Conservation (phyloP, 1,140 invertebrate species). For the Philaenus spumarius region DNA sequence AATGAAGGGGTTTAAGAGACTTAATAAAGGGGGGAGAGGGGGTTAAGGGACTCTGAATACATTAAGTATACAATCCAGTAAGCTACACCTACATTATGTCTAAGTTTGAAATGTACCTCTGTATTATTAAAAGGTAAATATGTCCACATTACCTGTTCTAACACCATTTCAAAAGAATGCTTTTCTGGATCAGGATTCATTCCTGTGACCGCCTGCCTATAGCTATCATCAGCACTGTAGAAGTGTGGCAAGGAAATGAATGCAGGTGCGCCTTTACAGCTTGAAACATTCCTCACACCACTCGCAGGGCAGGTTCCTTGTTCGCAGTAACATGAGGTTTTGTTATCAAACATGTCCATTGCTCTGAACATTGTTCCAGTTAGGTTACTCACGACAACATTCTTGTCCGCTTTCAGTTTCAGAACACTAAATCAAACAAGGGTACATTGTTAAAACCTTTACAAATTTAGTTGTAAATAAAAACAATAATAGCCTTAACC, state of each 20-base stretch:
- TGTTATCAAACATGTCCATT: constrained; percentile 11
- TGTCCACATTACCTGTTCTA: constrained; percentile 59
- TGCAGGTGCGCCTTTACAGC: constrained; percentile 51
- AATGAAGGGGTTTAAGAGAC: no score
- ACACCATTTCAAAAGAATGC: constrained; percentile 50
- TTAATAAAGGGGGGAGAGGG: no score
- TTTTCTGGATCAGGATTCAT: constrained; percentile 48
- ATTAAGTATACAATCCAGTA: no score
- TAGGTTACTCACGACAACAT: neutral
- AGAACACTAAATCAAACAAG: no score
- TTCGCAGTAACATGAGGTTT: constrained; percentile 9
- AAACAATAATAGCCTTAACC: no score
- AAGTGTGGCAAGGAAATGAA: constrained; percentile 68
- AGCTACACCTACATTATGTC: no score
- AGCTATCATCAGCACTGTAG: constrained; percentile 50
- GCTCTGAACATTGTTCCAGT: neutral
- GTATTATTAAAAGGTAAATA: no score
- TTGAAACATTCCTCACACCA: constrained; percentile 40
- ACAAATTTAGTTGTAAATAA: no score
- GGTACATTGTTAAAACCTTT: no score
- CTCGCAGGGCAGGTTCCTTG: neutral
- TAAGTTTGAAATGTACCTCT: no score
- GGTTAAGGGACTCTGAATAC: no score
- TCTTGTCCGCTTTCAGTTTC: no score
- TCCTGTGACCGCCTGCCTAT: constrained; percentile 47